Conservation (phyloP, 2,113 vertebrate genomes). For the Stomatorhinus ivindoensis region DNA sequence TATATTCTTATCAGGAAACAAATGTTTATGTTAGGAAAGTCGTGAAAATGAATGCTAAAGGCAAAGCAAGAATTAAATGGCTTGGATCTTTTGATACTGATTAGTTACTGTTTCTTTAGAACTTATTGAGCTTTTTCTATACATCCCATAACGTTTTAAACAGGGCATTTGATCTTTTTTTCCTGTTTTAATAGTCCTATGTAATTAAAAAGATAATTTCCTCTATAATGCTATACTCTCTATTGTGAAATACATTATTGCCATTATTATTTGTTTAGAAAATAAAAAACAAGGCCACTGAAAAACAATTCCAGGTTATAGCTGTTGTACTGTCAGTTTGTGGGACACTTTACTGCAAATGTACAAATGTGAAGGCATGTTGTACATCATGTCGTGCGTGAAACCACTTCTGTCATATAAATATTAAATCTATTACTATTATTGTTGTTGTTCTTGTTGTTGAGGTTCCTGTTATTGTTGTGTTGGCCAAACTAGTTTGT, state of each 20-base stretch:
- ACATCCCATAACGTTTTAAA: not conserved
- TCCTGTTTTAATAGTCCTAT: not conserved
- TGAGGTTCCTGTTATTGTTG: not conserved
- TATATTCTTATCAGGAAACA: not conserved
- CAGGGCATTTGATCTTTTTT: not conserved
- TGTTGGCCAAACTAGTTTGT: not conserved
- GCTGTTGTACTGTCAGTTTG: not conserved
- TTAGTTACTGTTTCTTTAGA: not conserved
- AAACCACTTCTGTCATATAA: not conserved
- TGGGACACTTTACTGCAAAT: not conserved
- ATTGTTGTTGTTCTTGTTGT: not conserved
- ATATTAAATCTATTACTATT: not conserved
- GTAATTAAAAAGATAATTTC: not conserved
- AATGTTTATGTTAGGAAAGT: not conserved
- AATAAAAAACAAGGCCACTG: not conserved
- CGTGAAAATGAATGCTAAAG: not conserved
- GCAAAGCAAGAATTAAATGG: not conserved
- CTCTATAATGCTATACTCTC: not conserved
- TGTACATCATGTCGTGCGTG: not conserved
- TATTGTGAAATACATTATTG: not conserved
- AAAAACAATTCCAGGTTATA: not conserved
- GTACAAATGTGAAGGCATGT: not conserved
- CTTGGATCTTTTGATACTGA: not conserved
- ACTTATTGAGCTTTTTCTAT: not conserved
- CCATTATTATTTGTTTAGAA: not conserved